Conservation (phyloP, 1,140 invertebrate species). For the Pomacea maculata region DNA sequence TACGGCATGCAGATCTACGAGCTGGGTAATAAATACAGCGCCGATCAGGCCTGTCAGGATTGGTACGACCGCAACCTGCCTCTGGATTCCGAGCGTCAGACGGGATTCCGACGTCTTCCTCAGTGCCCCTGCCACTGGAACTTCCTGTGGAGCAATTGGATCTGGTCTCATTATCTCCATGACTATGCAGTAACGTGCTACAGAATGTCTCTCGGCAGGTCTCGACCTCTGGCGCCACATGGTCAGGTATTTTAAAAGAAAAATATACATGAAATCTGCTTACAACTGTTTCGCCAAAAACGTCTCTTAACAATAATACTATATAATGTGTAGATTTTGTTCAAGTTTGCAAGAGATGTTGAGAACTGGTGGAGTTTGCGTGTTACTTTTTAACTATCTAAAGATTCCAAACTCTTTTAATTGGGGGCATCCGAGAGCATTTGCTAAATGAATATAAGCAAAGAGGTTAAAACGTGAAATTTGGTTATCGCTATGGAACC, state of each 20-base stretch:
- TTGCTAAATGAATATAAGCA: no score
- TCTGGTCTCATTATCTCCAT: not conserved
- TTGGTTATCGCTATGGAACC: no score
- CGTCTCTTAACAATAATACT: no score
- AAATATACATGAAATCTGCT: no score
- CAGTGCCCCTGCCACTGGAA: slow-evolving; percentile 1
- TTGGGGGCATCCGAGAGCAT: no score
- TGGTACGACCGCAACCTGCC: slow-evolving; percentile 7
- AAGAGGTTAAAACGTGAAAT: no score
- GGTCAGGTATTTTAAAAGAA: not conserved
- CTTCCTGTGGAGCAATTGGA: not conserved
- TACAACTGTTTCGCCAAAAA: no score
- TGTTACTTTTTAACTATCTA: no score
- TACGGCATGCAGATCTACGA: slow-evolving; percentile 1
- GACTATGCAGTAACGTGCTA: not conserved
- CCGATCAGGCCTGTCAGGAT: not conserved
- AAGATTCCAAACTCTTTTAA: no score
- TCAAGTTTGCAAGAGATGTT: no score
- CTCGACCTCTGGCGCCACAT: not conserved
- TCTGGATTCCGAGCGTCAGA: not conserved
- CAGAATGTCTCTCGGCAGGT: not conserved
- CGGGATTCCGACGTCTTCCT: not conserved
- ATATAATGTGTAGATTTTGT: no score
- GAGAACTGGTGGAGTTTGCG: no score
- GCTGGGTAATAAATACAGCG: slow-evolving; percentile 1